phyloP scores from a whole-genome alignment of 2,888 invertebrate species.

The Mantis religiosa region DNA sequence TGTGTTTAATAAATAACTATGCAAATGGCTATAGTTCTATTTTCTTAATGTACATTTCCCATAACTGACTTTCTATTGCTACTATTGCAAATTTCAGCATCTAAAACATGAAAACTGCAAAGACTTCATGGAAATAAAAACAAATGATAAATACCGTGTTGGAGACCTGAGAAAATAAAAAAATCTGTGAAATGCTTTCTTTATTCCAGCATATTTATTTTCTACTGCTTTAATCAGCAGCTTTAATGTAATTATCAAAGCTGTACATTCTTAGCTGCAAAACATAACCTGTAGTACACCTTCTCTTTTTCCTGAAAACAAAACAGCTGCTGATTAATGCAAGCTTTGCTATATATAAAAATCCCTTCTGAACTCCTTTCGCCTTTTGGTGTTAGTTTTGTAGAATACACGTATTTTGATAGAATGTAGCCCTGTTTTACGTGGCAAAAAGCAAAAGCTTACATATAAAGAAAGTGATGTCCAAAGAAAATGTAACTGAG shows the following conservation, averaged over 20 bases:
- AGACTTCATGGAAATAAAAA: not conserved
- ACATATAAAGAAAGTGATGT: too few species aligned
- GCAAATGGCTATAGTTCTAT: conserved; percentile 17
- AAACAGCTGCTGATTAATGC: not conserved
- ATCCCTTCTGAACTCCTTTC: not conserved
- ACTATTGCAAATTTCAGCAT: not conserved
- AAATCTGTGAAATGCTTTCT: not conserved
- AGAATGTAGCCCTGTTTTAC: too few species aligned
- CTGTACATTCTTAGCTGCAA: too few species aligned
- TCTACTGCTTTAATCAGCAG: not conserved
- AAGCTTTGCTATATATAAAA: not conserved
- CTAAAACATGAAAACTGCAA: too few species aligned
- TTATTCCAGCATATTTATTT: not conserved
- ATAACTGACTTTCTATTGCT: not conserved
- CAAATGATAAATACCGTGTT: not conserved
- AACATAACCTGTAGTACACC: not conserved
- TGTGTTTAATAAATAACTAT: not conserved
- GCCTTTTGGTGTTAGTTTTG: too few species aligned
- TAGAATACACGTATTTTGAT: too few species aligned
- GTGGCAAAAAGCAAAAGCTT: too few species aligned
- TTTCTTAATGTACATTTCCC: conserved; percentile 13
- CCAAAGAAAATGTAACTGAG: too few species aligned
- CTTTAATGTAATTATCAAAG: not conserved
- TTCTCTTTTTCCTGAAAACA: not conserved
- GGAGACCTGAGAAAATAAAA: not conserved